Evolutionary conservation across 1,140 invertebrate species (phyloP).

Genomic region (Sycophaga agraensis): DNA sequence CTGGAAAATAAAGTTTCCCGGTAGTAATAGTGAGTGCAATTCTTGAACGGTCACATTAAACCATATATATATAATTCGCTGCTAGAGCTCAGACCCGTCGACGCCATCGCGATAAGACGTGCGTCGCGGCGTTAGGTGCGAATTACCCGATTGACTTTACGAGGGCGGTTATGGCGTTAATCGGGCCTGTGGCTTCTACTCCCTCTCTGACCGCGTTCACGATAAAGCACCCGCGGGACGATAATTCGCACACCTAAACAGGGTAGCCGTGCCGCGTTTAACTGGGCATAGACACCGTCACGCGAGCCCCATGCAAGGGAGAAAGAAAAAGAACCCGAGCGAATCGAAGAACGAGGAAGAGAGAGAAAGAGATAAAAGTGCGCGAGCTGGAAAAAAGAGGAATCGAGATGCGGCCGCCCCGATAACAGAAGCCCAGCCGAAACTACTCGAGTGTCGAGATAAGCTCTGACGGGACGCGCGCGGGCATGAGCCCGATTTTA

Average conservation of each 20-base stretch:
- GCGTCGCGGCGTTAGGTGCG: conserved; percentile 12
- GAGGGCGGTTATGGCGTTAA: conserved; percentile 18
- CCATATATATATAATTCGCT: background rate
- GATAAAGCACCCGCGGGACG: conserved; percentile 17
- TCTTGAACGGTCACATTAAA: background rate
- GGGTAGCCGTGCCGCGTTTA: background rate
- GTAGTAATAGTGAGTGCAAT: too few species aligned
- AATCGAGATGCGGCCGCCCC: too few species aligned
- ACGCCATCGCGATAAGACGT: conserved; percentile 3
- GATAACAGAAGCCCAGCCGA: too few species aligned
- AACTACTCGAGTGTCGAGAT: too few species aligned
- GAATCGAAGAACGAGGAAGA: background rate
- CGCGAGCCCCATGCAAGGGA: background rate
- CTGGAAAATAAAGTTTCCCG: too few species aligned
- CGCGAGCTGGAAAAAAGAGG: too few species aligned
- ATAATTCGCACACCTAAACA: conserved; percentile 6
- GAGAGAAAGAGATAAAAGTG: too few species aligned
- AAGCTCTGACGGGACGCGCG: too few species aligned
- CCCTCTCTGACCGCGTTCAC: conserved; percentile 5
- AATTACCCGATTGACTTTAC: conserved; percentile 26
- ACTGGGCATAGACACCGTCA: background rate
- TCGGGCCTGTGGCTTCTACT: background rate
- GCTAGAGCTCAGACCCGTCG: background rate
- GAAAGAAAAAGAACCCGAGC: background rate
- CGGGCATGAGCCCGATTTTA: too few species aligned